A percentile compares a stretch with the other conserved stretches of the same genome.
phyloP scores from a whole-genome alignment of 2,113 vertebrate genomes.

The Struthidea cinerea region DNA sequence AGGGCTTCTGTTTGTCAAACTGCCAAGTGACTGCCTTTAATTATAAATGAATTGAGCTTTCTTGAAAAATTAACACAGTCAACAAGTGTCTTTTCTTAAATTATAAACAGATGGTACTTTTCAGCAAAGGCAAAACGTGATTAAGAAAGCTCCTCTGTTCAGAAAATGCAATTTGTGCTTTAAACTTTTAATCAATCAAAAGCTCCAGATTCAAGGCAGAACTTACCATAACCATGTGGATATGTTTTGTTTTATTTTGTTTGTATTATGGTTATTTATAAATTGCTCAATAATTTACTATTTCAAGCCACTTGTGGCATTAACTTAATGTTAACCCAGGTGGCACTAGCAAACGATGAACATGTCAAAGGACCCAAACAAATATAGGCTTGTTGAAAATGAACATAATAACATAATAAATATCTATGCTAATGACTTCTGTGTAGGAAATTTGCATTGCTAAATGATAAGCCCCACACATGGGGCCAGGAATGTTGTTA shows the following conservation, averaged over 20 bases:
- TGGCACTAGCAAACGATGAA: not conserved
- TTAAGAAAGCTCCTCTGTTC: not conserved
- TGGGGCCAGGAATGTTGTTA: not conserved
- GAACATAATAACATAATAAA: not conserved
- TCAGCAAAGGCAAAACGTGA: not conserved
- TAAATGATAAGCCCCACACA: not conserved
- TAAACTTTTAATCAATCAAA: not conserved
- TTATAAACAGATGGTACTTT: not conserved
- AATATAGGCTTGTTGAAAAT: not conserved
- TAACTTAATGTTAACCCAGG: not conserved
- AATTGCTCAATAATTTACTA: not conserved
- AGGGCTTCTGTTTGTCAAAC: not conserved
- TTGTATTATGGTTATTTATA: not conserved
- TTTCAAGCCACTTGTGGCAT: not conserved
- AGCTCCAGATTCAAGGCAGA: not conserved
- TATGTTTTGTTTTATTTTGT: not conserved
- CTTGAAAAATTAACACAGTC: not conserved
- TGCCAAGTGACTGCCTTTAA: not conserved
- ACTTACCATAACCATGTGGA: not conserved
- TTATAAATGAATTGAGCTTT: not conserved
- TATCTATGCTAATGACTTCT: not conserved
- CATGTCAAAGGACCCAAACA: not conserved
- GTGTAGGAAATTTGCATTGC: not conserved
- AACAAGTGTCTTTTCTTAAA: not conserved
- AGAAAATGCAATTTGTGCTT: not conserved